Evolutionary conservation across 2,797 vertebrate genomes (phyloP), one percentile per base, ranked within the genome.

Genomic region (Odontamblyopus lacepedii): DNA sequence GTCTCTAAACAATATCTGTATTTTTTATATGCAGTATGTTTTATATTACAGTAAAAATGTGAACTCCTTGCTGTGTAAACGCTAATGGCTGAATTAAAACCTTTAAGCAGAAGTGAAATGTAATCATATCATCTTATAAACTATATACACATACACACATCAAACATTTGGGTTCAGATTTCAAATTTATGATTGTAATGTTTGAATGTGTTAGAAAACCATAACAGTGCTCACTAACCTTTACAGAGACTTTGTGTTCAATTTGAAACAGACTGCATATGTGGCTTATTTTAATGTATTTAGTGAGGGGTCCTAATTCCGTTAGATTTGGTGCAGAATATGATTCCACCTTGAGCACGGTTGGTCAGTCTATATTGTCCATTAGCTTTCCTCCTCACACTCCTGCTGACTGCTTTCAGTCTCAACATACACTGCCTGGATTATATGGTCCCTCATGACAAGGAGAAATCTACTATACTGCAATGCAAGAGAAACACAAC

Each of bases 261-360:
- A 1, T 57, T 30, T 60, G 27, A 30, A 23, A 38, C 11, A 13
- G 23, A 57, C 13, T 62, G 57, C 2, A 27, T 59, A 26, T 13
- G 2, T 29, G 60, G 7, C 0, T 63, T 38, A 61, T 30, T 61
- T 30, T 61, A 30, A 61, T 16, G 27, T 32, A 16, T 26, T n/a
- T 41, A 26, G 19, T 65, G 23, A 27, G 11, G 32, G 9, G 19
- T 41, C 9, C n/a, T 13, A 5, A 65, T 27, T 65, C 63, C 2
- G 29, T 48, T 65, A 65, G 38, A 27, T 29, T 65, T 65, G 63
- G 23, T 48, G 63, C n/a, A 27, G 41, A 65, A 65, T 65, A 50
- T 13, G 13, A 48, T 26, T 48, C 63, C 63, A 50, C 41, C 41
- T 27, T 16, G 32, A 15, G 16, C 35, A 44, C n/a, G 26, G 35